Percentiles rank a stretch among this genome's conserved stretches.
Evolutionary conservation across 1,140 invertebrate species (phyloP).

Genomic region (Rhagoletis zephyria): DNA sequence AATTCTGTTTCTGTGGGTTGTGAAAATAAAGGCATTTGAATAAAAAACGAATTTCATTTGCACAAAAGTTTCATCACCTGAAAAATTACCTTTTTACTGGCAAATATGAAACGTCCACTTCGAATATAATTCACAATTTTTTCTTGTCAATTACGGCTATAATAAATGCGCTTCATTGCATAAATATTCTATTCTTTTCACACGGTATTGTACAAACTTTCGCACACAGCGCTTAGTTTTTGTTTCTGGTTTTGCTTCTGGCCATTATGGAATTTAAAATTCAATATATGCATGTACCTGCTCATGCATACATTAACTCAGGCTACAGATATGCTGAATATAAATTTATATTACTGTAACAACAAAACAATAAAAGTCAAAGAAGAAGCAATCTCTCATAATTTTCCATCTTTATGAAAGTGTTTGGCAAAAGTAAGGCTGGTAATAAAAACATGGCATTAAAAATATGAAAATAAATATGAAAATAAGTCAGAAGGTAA

Average conservation of each 20-base stretch:
- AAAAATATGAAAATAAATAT: constrained; percentile 1
- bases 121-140: not conserved
- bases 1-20: too few species aligned
- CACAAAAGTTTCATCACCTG: too few species aligned
- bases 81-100: too few species aligned
- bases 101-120: too few species aligned
- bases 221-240: not conserved
- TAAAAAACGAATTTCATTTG: too few species aligned
- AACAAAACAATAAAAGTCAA: constrained; percentile 6
- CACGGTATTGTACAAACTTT: not conserved
- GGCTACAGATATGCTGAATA: not conserved
- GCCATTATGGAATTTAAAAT: constrained; percentile 1
- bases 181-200: not conserved
- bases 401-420: constrained; percentile 22
- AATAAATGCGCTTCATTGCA: not conserved
- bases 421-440: not conserved
- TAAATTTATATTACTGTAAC: constrained; percentile 1
- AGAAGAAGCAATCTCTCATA: not conserved
- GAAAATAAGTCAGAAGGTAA: not conserved
- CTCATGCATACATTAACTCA: not conserved
- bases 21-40: too few species aligned
- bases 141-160: too few species aligned
- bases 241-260: not conserved
- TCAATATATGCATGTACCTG: not conserved
- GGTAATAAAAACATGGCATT: not conserved